A percentile compares a stretch with the other conserved stretches of the same genome.
These are phyloP conservation scores for Psilopsiagon aurifrons DNA, from an alignment of 2,113 vertebrate species.

Conservation along the genomic window DNA sequence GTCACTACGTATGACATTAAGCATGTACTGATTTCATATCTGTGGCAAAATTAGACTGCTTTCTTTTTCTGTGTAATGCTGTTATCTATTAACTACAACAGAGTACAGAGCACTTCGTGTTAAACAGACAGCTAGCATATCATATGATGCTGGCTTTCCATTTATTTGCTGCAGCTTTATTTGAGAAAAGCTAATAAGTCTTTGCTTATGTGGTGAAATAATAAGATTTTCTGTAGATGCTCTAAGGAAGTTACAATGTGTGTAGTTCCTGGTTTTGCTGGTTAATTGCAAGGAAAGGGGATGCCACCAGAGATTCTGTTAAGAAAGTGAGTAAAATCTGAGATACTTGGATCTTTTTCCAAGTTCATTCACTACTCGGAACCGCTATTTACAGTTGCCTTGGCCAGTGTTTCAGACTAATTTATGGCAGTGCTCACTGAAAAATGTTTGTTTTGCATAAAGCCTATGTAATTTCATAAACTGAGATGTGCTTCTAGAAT, in stretches of 20 bases:
- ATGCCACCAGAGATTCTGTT: background rate
- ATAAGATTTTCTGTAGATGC: background rate
- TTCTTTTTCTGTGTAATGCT: background rate
- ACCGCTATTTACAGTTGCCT: background rate
- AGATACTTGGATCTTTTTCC: background rate
- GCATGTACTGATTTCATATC: background rate
- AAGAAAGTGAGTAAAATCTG: background rate
- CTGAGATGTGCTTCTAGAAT: background rate
- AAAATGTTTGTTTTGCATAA: background rate
- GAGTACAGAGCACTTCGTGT: background rate
- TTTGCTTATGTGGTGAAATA: background rate
- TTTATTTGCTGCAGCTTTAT: background rate
- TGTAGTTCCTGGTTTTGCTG: background rate
- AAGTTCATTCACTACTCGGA: background rate
- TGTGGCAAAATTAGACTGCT: background rate
- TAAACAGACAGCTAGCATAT: background rate
- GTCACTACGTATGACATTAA: background rate
- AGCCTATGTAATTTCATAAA: background rate
- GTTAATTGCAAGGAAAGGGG: background rate
- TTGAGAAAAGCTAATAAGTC: background rate
- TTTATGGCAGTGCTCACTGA: background rate
- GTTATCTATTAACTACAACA: background rate
- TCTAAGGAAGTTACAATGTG: background rate
- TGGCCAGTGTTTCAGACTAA: background rate
- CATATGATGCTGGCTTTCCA: background rate